These are phyloP conservation scores for Uropsilus gracilis DNA, from an alignment of 2,113 vertebrate species.

Conservation along the genomic window DNA sequence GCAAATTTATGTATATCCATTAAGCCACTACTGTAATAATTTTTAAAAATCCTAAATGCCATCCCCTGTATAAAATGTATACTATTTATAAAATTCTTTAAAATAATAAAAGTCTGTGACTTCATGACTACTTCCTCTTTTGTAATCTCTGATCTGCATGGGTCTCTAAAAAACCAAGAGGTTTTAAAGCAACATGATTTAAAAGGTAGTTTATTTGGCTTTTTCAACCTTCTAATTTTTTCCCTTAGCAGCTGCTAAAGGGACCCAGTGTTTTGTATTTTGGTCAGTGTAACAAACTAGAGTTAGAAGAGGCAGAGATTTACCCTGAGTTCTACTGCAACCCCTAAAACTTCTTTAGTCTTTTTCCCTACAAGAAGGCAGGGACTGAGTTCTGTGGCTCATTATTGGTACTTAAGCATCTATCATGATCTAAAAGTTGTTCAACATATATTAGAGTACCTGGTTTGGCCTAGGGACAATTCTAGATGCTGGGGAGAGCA, in stretches of 20 bases:
- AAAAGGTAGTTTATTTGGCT: background rate
- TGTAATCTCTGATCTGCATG: background rate
- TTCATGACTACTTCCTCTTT: background rate
- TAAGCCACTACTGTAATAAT: constrained; percentile 9
- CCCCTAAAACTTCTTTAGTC: fast-evolving
- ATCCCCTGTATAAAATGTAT: background rate
- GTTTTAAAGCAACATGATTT: background rate
- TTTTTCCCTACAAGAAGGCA: background rate
- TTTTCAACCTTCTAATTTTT: background rate
- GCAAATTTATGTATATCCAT: background rate
- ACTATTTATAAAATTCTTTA: background rate
- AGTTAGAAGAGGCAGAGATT: background rate
- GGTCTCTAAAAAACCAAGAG: background rate
- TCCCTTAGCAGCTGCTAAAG: background rate
- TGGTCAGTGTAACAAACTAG: background rate
- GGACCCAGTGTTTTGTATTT: background rate
- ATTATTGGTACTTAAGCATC: background rate
- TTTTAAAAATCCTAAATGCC: constrained; percentile 15
- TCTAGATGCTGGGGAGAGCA: background rate
- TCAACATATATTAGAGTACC: background rate
- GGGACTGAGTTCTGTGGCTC: background rate
- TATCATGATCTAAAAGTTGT: background rate
- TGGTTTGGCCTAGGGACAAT: background rate
- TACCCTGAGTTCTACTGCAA: background rate
- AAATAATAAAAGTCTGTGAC: background rate